Evolutionary conservation across 2,888 invertebrate species (phyloP), one percentile per base, ranked within the genome.

Genomic region (Acronicta alni): DNA sequence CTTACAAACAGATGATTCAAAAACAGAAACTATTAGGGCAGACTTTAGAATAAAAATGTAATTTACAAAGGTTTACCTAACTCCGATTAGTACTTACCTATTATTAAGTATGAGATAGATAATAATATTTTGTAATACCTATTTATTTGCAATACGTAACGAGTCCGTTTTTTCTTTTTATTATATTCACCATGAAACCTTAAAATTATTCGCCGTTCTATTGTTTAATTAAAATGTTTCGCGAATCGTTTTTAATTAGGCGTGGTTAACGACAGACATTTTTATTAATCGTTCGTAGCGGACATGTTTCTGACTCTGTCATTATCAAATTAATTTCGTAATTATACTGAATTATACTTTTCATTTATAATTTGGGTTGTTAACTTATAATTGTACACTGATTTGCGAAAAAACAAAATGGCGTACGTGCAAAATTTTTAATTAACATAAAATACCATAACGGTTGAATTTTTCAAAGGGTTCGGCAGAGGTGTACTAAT

Each of bases 181-280:
- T n/a, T n/a, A n/a, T n/a, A n/a, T 71, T 56, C 59, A 59, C 41
- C 38, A 63, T 12, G 20, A 20, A 23, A 16, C 32, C 15, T n/a
- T 51, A 20, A 72, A 67, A 66, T 59, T n/a, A 60, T 37, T 57
- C 43, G 60, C 73, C 55, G 46, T 58, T 68, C 71, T 72, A 72
- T 71, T 71, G 57, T 73, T 48, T 63, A 63, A 72, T 72, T 72
- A 72, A 72, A 75, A 75, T 67, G 62, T 48, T 57, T 59, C 51
- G 58, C 60, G 42, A 72, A 75, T 67, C 61, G 48, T 55, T 75
- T 67, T 60, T 73, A 75, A 73, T 73, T 73, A 67, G 63, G 54
- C 53, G 42, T 52, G 48, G 52, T 48, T 42, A 43, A 44, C 46
- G 52, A 49, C 51, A 51, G 57, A 68, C 63, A 68, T 72, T 59